Evolutionary conservation across 2,888 invertebrate genomes (phyloP).

Genomic region (Orchesellides sinensis): DNA sequence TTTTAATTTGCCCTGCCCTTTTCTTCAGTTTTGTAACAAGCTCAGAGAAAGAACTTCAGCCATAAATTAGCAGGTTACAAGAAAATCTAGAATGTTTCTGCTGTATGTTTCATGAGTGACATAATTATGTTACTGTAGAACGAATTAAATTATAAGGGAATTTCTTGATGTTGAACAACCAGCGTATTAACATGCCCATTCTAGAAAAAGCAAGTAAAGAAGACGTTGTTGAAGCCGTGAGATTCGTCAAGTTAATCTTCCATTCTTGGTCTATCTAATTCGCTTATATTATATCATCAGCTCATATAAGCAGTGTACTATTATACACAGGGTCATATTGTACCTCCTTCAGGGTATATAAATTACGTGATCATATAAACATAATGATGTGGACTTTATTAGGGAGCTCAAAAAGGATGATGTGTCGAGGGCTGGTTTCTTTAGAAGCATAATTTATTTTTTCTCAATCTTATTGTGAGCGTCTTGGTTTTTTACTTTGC

Average conservation of each 20-base stretch:
- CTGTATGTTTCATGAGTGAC: constrained; percentile 50
- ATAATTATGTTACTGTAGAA: no score
- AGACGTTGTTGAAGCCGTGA: constrained; percentile 35
- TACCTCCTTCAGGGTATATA: constrained; percentile 19
- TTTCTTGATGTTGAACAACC: background rate
- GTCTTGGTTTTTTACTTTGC: constrained; percentile 5
- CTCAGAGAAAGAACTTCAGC: constrained; percentile 16
- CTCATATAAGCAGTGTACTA: background rate
- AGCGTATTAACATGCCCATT: background rate
- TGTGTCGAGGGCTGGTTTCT: constrained; percentile 50
- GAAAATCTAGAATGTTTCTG: constrained; percentile 9
- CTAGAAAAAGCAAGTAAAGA: constrained; percentile 2
- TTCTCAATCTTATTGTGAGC: background rate
- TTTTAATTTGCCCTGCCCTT: constrained; percentile 64
- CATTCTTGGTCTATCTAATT: constrained; percentile 13
- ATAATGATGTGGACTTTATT: constrained; percentile 50
- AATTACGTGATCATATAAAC: constrained; percentile 40
- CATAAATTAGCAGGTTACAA: constrained; percentile 54
- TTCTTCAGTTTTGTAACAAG: background rate
- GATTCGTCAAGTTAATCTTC: constrained; percentile 51
- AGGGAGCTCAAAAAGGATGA: constrained; percentile 50
- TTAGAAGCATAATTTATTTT: constrained; percentile 50
- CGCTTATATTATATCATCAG: background rate
- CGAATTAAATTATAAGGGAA: constrained; percentile 15
- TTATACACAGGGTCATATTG: background rate